Conservation (phyloP, 2,888 invertebrate species). For the Torymus tubicola region DNA sequence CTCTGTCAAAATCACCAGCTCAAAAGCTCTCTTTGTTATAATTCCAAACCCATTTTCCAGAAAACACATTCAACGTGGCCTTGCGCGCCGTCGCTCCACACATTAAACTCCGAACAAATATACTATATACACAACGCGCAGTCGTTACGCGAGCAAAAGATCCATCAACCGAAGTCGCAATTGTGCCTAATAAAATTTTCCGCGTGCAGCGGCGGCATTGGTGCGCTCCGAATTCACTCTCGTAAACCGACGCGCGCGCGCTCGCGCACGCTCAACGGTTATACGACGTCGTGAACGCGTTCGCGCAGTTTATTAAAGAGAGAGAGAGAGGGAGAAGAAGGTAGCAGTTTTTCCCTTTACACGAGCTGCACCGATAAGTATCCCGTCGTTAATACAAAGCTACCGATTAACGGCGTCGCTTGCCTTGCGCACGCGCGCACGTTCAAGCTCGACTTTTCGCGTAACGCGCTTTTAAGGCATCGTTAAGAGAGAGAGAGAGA, state of each 20-base stretch:
- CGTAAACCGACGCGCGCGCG: conserved; percentile 26
- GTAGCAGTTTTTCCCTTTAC: neutral
- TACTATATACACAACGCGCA: no score
- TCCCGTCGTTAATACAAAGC: no score
- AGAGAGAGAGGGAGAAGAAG: neutral
- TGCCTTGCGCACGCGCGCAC: neutral
- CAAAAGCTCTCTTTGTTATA: no score
- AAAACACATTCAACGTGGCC: no score
- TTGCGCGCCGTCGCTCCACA: no score
- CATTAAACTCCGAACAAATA: no score
- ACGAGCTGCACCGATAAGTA: no score
- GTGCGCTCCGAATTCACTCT: conserved; percentile 33
- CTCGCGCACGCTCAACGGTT: conserved; percentile 1
- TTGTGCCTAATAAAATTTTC: conserved; percentile 42
- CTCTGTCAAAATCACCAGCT: no score
- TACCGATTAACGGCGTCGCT: no score
- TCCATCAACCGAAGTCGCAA: neutral
- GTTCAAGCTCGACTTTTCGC: conserved; percentile 20
- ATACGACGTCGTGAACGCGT: conserved; percentile 37
- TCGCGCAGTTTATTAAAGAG: conserved; percentile 28
- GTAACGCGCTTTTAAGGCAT: conserved; percentile 49
- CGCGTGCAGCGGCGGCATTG: conserved; percentile 1
- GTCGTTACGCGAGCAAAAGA: no score
- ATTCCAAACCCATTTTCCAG: no score
- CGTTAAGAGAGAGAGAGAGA: conserved; percentile 31